These are phyloP conservation scores for Phrynocephalus versicolor DNA, from an alignment of 2,113 vertebrate genomes.

Conservation along the genomic window DNA sequence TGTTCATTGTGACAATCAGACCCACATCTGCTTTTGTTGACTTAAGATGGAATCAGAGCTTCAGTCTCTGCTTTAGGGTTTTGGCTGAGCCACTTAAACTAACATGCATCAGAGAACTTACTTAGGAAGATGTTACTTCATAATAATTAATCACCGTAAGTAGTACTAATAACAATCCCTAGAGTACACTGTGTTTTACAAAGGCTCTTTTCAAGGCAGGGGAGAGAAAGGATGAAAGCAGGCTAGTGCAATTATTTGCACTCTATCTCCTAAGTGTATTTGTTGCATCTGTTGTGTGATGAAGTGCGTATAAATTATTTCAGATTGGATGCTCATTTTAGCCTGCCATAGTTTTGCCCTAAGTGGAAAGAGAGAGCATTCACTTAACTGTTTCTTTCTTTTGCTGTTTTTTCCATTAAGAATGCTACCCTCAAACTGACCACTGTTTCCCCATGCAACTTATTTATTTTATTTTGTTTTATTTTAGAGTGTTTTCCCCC, in stretches of 20 bases:
- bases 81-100: not conserved
- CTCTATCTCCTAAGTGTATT: not conserved
- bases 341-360: not conserved
- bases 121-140: not conserved
- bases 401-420: not conserved
- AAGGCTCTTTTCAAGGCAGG: not conserved
- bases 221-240: not conserved
- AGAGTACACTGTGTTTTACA: not conserved
- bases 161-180: not conserved
- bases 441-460: no score
- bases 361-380: no score
- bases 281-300: not conserved
- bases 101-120: not conserved
- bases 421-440: no score
- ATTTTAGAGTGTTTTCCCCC: no score
- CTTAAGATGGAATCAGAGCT: not conserved
- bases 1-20: not conserved
- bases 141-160: not conserved
- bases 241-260: not conserved
- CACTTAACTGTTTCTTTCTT: not conserved
- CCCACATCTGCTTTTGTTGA: slow-evolving; percentile 1
- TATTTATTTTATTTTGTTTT: no score
- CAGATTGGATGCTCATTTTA: not conserved
- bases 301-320: not conserved
- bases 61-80: not conserved